These are phyloP conservation scores for Rhyacophila brunnea DNA, from an alignment of 1,140 invertebrate species.

Conservation along the genomic window DNA sequence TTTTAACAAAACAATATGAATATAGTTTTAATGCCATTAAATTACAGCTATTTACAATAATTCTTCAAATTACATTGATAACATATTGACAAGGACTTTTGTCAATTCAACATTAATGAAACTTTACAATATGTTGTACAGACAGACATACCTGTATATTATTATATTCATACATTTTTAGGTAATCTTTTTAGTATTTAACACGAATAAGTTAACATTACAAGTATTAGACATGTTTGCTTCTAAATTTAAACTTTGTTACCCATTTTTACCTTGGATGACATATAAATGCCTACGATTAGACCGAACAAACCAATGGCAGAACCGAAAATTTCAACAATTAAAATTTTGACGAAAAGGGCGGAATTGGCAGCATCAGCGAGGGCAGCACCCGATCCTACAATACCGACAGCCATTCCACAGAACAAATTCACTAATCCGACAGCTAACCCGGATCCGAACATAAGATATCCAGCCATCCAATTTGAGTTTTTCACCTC, in stretches of 20 bases:
- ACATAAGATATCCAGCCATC: constrained; percentile 88
- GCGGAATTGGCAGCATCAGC: constrained; percentile 93
- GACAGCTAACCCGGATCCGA: constrained; percentile 92
- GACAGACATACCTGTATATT: too few species aligned
- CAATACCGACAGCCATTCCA: constrained; percentile 93
- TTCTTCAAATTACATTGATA: neutral
- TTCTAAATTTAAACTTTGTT: constrained; percentile 42
- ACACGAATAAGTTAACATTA: too few species aligned
- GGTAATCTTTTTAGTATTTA: too few species aligned
- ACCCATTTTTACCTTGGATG: constrained; percentile 63
- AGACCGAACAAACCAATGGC: constrained; percentile 97
- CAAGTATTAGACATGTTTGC: too few species aligned
- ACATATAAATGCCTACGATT: constrained; percentile 96
- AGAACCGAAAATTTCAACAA: constrained; percentile 97
- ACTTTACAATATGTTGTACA: constrained; percentile 4
- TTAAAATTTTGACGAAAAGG: constrained; percentile 96
- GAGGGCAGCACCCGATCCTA: constrained; percentile 92
- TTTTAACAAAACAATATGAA: neutral
- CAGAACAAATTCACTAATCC: constrained; percentile 94
- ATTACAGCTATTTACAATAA: constrained; percentile 1
- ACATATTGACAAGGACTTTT: too few species aligned
- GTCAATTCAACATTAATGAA: neutral
- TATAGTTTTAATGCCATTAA: neutral
- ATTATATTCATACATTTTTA: too few species aligned
- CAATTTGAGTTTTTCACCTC: constrained; percentile 60